Conservation (phyloP, 2,888 invertebrate species). For the Allygus modestus region DNA sequence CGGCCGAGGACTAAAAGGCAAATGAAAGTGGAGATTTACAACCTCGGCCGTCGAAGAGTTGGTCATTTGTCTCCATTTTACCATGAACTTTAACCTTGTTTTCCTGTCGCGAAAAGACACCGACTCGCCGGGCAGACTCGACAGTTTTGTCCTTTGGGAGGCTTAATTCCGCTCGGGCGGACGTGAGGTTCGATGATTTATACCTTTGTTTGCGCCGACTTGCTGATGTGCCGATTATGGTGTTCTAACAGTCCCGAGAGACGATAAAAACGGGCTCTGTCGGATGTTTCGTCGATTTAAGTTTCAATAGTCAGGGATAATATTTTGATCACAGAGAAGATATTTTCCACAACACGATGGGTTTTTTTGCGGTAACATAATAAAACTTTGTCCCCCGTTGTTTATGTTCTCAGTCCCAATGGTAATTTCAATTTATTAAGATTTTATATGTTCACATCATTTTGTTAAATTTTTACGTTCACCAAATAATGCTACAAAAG, state of each 20-base stretch:
- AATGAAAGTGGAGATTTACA: conserved; percentile 39
- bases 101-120: conserved; percentile 9
- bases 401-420: too few species aligned
- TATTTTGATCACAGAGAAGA: too few species aligned
- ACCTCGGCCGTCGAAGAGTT: conserved; percentile 16
- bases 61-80: conserved; percentile 53
- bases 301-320: too few species aligned
- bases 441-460: too few species aligned
- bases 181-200: neutral
- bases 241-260: neutral
- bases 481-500: too few species aligned
- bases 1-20: conserved; percentile 24
- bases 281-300: too few species aligned
- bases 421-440: too few species aligned
- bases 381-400: too few species aligned
- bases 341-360: too few species aligned
- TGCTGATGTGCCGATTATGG: neutral
- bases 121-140: neutral
- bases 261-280: too few species aligned
- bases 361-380: too few species aligned
- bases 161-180: neutral
- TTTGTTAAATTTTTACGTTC: too few species aligned
- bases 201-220: neutral
- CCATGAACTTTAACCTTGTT: conserved; percentile 37
- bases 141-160: neutral